Percentiles rank a stretch among this genome's conserved stretches.
phyloP scores from a whole-genome alignment of 2,113 vertebrate species.

The Vimba vimba region DNA sequence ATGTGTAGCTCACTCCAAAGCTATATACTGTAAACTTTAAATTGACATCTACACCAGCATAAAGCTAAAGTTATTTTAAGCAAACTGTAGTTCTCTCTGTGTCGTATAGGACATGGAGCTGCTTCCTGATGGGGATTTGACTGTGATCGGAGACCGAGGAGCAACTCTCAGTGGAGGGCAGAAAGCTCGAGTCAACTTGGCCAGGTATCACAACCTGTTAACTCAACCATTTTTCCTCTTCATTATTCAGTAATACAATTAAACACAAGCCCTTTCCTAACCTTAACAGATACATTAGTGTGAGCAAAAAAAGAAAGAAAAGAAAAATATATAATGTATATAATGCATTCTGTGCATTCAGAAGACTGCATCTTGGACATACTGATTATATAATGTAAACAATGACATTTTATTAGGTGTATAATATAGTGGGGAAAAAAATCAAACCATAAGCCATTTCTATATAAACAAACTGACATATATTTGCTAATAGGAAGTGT shows the following conservation, averaged over 20 bases:
- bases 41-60: not conserved
- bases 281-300: not conserved
- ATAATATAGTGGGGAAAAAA: not conserved
- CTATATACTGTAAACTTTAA: not conserved
- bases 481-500: not conserved
- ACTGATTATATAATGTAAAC: not conserved
- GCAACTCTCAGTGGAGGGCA: slow-evolving; percentile 93
- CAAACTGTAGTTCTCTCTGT: not conserved
- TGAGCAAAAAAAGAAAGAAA: not conserved
- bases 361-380: not conserved
- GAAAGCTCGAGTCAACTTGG: slow-evolving; percentile 91
- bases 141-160: slow-evolving; percentile 90
- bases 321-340: not conserved
- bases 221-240: not conserved
- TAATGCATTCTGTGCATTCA: not conserved
- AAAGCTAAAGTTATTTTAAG: not conserved
- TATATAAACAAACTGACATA: not conserved
- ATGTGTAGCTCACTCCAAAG: not conserved
- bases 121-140: slow-evolving; percentile 86
- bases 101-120: slow-evolving; percentile 85
- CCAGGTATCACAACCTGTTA: slow-evolving; percentile 76
- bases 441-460: not conserved
- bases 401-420: not conserved
- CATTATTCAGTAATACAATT: not conserved
- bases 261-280: not conserved